Conservation (phyloP, 2,113 vertebrate species). For the Coptodon rendalli region DNA sequence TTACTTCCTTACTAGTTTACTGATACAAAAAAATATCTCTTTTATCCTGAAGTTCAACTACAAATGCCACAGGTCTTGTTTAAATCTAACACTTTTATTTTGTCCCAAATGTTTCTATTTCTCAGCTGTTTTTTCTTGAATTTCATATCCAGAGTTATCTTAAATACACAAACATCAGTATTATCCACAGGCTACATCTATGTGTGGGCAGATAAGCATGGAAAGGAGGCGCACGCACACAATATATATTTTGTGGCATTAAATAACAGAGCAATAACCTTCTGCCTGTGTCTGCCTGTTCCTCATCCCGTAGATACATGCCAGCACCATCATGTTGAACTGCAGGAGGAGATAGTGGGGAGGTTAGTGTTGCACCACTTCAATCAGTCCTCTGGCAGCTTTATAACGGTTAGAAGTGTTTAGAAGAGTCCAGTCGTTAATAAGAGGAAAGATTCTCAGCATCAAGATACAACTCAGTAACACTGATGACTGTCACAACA, state of each 20-base stretch:
- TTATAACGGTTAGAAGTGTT: accelerated
- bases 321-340: background rate
- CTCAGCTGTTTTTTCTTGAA: background rate
- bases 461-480: background rate
- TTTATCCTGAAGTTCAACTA: background rate
- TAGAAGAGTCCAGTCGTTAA: background rate
- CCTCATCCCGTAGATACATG: background rate
- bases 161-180: background rate
- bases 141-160: background rate
- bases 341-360: background rate
- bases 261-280: background rate
- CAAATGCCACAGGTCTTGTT: background rate
- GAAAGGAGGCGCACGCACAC: background rate
- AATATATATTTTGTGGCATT: background rate
- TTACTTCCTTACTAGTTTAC: background rate
- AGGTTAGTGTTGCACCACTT: background rate
- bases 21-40: accelerated
- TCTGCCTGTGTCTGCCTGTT: background rate
- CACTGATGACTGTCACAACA: background rate
- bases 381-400: background rate
- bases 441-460: background rate
- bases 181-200: background rate
- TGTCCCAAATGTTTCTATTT: background rate
- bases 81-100: accelerated
- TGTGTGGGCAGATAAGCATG: background rate